phyloP scores from a whole-genome alignment of 2,797 vertebrate species.

The Hippopotamyrus pictus region DNA sequence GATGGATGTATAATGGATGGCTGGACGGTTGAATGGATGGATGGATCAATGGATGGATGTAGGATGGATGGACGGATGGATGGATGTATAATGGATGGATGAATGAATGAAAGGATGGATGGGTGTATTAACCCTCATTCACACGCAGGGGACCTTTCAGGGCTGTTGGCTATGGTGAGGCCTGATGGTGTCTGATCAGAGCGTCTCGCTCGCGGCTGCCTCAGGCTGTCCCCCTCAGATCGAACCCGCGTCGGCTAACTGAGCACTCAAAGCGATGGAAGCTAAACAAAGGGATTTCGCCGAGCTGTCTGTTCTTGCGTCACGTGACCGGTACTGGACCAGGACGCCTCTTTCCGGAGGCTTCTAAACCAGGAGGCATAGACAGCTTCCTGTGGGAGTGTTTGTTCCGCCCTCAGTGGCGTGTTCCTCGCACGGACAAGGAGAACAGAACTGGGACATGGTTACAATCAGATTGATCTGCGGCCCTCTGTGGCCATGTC shows the following conservation, averaged over 20 bases:
- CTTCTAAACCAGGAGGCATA: background rate
- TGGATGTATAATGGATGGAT: background rate
- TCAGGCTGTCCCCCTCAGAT: background rate
- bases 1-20: background rate
- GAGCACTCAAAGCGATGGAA: background rate
- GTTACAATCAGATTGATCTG: conserved; percentile 2
- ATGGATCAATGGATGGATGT: background rate
- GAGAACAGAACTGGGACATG: conserved; percentile 5
- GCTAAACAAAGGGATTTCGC: background rate
- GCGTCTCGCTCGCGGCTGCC: background rate
- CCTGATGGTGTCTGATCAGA: background rate
- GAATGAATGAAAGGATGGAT: background rate
- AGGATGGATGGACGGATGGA: background rate
- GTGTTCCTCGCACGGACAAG: background rate
- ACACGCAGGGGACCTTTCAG: background rate
- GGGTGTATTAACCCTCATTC: background rate
- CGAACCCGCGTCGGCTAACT: background rate
- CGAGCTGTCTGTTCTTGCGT: background rate
- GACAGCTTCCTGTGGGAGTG: background rate
- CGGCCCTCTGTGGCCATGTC: background rate
- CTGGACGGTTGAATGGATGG: background rate
- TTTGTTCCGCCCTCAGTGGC: background rate
- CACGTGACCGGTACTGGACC: background rate
- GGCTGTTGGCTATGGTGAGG: background rate
- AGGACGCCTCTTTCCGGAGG: background rate